Evolutionary conservation across 1,140 invertebrate genomes (phyloP), one percentile per base, ranked within the genome.

Genomic region (Dinothrombium tinctorium): DNA sequence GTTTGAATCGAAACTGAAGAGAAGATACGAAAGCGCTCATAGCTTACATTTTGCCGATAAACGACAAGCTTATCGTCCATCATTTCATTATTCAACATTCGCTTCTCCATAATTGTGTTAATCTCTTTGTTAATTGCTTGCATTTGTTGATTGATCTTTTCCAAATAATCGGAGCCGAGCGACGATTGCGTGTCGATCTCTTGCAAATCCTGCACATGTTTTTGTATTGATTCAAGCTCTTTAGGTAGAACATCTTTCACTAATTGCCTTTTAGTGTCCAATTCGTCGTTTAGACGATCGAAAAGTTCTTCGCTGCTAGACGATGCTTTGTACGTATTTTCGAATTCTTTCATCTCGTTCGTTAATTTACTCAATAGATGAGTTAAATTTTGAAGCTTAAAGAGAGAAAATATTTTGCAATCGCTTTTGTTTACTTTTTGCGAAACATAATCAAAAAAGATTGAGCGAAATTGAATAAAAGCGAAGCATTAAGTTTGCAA

Each of bases 231-330:
- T 3, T 58, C 50, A 21, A 74, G 61, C 56, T 83, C 79, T 49
- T 72, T 67, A 0, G 78, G 76, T 17, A 82, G 53, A 52, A 79
- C 75, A 52, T 83, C 75, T 36, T 73, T 75, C 0, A 71, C 69
- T 14, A 86, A 67, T 51, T 77, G 77, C 33, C 59, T 62, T 55
- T 74, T 75, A 24, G 76, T 64, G 45, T 73, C 71, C 7, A 72
- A 67, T 60, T 81, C 77, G 55, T 83, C 78, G 46, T 74, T 68
- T 26, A 81, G 56, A 51, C 70, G 67, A 57, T 74, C 69, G 2
- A 40, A 22, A 40, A 40, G 14, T 14, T 32, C 39, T 8, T 32
- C 12, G n/a, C n/a, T n/a, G n/a, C n/a, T n/a, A n/a, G n/a, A n/a
- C n/a, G n/a, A n/a, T n/a, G n/a, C n/a, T n/a, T n/a, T n/a, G n/a